Conservation (phyloP, 2,113 vertebrate genomes). For the Vidua macroura region DNA sequence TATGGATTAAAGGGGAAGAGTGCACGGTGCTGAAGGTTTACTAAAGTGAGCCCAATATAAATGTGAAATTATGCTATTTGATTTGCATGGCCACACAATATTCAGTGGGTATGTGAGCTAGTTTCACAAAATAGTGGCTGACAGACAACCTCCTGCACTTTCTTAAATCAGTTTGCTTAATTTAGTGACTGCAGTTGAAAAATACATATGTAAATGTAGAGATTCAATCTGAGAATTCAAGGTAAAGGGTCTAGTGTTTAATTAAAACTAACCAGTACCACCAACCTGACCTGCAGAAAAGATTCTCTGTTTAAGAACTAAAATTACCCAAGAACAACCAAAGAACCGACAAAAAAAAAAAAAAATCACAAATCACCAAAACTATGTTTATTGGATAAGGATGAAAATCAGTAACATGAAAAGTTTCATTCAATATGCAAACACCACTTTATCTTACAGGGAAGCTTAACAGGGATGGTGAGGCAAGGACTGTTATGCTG, state of each 20-base stretch:
- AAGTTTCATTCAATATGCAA: not conserved
- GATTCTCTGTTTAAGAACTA: not conserved
- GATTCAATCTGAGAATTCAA: not conserved
- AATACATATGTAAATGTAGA: not conserved
- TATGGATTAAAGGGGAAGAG: slow-evolving; percentile 39
- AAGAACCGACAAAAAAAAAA: not conserved
- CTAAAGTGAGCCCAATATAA: not conserved
- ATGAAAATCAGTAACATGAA: not conserved
- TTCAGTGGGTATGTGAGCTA: not conserved
- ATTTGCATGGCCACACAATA: not conserved
- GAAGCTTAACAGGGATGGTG: not conserved
- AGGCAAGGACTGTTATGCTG: not conserved
- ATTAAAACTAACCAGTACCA: not conserved
- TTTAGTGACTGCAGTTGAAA: not conserved
- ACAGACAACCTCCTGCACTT: not conserved
- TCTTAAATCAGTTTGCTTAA: not conserved
- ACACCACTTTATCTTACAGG: not conserved
- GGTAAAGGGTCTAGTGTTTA: not conserved
- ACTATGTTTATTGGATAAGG: not conserved
- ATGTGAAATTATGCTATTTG: not conserved
- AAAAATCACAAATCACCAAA: not conserved
- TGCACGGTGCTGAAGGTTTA: not conserved
- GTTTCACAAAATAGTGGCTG: not conserved
- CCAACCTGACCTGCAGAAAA: not conserved
- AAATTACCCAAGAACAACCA: not conserved